phyloP scores from a whole-genome alignment of 2,797 vertebrate genomes.

The Lindbergichthys nudifrons region DNA sequence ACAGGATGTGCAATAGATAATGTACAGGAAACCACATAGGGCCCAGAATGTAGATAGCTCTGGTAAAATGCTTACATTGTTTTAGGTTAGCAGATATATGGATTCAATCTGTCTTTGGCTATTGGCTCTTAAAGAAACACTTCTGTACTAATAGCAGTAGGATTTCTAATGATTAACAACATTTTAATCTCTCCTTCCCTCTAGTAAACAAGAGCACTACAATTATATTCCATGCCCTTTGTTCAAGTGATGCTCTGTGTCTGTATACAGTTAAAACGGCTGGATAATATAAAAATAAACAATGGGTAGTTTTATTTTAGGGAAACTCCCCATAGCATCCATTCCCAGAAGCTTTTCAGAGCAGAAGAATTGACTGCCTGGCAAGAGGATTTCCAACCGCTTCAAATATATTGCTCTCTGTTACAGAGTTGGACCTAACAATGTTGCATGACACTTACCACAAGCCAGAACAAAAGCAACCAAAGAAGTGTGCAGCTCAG shows the following conservation, averaged over 20 bases:
- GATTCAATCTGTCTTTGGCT: conserved; percentile 13
- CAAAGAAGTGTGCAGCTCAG: conserved; percentile 56
- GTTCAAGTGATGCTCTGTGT: conserved; percentile 25
- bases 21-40: background rate
- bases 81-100: conserved; percentile 4
- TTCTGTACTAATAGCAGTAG: conserved; percentile 1
- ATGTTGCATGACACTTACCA: conserved; percentile 51
- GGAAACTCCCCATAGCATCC: conserved; percentile 35
- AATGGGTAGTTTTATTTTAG: conserved; percentile 48
- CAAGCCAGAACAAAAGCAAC: conserved; percentile 67
- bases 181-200: conserved; percentile 23
- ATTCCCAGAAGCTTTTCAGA: conserved; percentile 48
- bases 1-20: conserved; percentile 8
- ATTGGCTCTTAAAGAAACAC: conserved; percentile 11
- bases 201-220: conserved; percentile 31
- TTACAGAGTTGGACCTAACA: conserved; percentile 35
- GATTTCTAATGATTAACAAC: conserved; percentile 4
- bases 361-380: conserved; percentile 37
- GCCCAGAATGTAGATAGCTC: background rate
- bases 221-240: conserved; percentile 37
- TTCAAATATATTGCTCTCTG: conserved; percentile 48
- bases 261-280: conserved; percentile 52
- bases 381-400: conserved; percentile 39
- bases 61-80: background rate
- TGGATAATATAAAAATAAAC: conserved; percentile 51